A percentile compares a stretch with the other conserved stretches of the same genome.
Conservation (phyloP, 2,113 vertebrate species). For the Lagopus muta region DNA sequence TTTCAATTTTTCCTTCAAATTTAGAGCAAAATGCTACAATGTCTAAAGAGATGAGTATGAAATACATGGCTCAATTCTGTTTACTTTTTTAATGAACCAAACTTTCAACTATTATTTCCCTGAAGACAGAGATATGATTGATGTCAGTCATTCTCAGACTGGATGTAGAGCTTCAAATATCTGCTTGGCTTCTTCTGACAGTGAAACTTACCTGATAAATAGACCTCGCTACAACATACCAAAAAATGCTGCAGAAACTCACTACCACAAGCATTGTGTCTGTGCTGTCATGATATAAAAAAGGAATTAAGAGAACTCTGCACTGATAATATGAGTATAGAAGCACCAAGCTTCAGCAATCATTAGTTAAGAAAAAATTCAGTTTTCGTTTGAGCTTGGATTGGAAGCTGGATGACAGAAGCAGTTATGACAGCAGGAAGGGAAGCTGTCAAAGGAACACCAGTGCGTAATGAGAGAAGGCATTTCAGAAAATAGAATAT, state of each 20-base stretch:
- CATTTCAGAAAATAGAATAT: slow-evolving; percentile 65
- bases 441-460: slow-evolving; percentile 45
- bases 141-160: slow-evolving; percentile 1
- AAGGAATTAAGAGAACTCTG: not conserved
- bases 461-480: slow-evolving; percentile 37
- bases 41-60: not conserved
- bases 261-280: not conserved
- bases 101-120: not conserved
- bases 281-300: not conserved
- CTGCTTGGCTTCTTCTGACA: not conserved
- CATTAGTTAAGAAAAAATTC: slow-evolving; percentile 9
- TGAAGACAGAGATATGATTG: not conserved
- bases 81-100: not conserved
- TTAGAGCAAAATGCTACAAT: not conserved
- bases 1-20: not conserved
- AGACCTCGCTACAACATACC: not conserved
- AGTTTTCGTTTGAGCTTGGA: slow-evolving; percentile 23
- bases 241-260: not conserved
- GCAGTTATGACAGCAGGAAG: slow-evolving; percentile 43
- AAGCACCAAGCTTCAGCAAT: not conserved
- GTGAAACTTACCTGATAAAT: not conserved
- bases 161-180: not conserved
- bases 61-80: not conserved
- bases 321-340: not conserved
- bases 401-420: slow-evolving; percentile 11